These are phyloP conservation scores for Actenoides lindsayi DNA, from an alignment of 2,113 vertebrate species.

Conservation along the genomic window DNA sequence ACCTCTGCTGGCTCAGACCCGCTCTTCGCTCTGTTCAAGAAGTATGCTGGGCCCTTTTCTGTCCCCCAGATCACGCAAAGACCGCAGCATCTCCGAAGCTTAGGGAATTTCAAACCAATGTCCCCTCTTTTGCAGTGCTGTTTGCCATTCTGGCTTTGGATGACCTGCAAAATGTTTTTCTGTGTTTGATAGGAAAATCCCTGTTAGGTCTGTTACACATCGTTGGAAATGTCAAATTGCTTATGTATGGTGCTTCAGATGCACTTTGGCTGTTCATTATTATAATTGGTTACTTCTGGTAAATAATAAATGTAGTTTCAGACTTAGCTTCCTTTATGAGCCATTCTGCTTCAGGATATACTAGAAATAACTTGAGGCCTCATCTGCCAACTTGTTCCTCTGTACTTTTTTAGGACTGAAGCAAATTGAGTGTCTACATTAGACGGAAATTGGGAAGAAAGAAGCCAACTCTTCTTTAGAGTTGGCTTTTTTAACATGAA, in stretches of 20 bases:
- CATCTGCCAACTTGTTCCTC: background rate
- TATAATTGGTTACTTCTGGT: background rate
- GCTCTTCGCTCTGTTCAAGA: background rate
- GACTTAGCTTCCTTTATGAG: background rate
- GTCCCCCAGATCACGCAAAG: background rate
- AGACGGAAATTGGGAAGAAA: background rate
- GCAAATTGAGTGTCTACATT: background rate
- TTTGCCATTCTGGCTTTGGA: background rate
- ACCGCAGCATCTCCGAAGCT: background rate
- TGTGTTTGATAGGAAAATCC: background rate
- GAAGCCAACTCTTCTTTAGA: background rate
- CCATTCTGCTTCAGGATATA: background rate
- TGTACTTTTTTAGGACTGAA: background rate
- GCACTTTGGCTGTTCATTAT: background rate
- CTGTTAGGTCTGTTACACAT: background rate
- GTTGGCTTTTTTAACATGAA: background rate
- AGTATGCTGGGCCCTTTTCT: background rate
- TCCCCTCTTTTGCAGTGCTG: background rate
- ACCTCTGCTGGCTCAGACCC: background rate
- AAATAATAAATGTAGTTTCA: background rate
- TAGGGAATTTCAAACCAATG: background rate
- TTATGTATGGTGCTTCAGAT: background rate
- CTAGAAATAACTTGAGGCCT: background rate
- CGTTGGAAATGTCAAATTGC: background rate
- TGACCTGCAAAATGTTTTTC: background rate